Conservation (phyloP, 2,113 vertebrate species). For the Solenodon paradoxus region DNA sequence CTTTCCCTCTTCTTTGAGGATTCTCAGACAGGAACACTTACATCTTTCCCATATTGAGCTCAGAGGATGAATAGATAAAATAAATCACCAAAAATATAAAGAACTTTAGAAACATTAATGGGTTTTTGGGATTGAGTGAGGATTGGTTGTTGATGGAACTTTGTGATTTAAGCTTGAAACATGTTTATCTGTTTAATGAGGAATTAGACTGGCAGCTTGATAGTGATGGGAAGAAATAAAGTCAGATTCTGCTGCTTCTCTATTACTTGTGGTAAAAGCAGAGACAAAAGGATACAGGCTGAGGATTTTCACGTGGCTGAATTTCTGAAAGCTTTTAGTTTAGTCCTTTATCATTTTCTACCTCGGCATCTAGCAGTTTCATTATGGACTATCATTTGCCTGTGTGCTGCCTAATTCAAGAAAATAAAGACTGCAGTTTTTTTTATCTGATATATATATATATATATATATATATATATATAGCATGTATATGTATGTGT, state of each 20-base stretch:
- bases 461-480: no score
- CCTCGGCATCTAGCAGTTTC: not conserved
- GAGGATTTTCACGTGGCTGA: constrained; percentile 24
- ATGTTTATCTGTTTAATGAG: constrained; percentile 78
- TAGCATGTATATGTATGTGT: no score
- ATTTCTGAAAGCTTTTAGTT: constrained; percentile 54
- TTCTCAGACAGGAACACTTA: constrained; percentile 57
- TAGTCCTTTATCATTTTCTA: constrained; percentile 26
- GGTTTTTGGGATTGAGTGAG: constrained; percentile 74
- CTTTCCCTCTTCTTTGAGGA: not conserved
- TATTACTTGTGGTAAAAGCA: constrained; percentile 26
- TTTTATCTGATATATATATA: constrained; percentile 71
- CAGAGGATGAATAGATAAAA: constrained; percentile 48
- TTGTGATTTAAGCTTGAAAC: constrained; percentile 75
- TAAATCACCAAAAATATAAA: constrained; percentile 64
- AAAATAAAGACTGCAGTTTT: constrained; percentile 58
- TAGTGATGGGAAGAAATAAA: not conserved
- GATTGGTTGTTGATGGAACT: constrained; percentile 65
- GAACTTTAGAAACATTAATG: constrained; percentile 69
- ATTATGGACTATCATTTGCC: not conserved
- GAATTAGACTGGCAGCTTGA: constrained; percentile 59
- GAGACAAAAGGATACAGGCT: not conserved
- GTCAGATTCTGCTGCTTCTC: not conserved
- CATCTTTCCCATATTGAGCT: not conserved
- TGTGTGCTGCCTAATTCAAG: constrained; percentile 56